Conservation (phyloP, 2,113 vertebrate species). For the Heptranchias perlo region DNA sequence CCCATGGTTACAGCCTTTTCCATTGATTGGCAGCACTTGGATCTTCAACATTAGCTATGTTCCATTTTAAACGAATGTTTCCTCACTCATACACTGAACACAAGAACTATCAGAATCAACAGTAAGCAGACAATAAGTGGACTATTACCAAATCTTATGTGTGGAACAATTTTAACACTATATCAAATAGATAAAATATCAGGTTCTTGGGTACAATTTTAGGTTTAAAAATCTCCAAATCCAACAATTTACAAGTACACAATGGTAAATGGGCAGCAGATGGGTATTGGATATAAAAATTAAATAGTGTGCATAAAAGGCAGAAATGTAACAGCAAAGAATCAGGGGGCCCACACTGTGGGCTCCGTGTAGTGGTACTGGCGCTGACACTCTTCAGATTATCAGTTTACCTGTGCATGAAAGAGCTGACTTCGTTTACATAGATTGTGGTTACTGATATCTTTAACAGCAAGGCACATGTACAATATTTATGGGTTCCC, state of each 20-base stretch:
- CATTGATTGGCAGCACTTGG: background rate
- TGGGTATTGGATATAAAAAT: background rate
- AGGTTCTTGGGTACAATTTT: background rate
- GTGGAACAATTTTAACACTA: background rate
- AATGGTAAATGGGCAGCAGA: background rate
- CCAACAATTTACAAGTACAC: background rate
- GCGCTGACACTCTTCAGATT: background rate
- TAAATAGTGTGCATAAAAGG: background rate
- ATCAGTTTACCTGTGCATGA: background rate
- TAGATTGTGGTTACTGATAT: background rate
- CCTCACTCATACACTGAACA: background rate
- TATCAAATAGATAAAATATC: background rate
- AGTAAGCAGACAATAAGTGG: background rate
- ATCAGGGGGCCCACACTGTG: background rate
- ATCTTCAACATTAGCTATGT: background rate
- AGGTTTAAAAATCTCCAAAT: background rate
- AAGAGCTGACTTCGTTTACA: background rate
- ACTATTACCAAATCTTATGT: background rate
- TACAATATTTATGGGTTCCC: background rate
- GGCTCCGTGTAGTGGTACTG: background rate
- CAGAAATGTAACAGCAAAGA: background rate
- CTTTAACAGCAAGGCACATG: background rate
- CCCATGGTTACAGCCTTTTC: background rate
- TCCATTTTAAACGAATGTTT: background rate
- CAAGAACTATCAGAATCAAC: background rate